A percentile compares a stretch with the other conserved stretches of the same genome.
Conservation (phyloP, 2,113 vertebrate genomes). For the Tor tambroides region DNA sequence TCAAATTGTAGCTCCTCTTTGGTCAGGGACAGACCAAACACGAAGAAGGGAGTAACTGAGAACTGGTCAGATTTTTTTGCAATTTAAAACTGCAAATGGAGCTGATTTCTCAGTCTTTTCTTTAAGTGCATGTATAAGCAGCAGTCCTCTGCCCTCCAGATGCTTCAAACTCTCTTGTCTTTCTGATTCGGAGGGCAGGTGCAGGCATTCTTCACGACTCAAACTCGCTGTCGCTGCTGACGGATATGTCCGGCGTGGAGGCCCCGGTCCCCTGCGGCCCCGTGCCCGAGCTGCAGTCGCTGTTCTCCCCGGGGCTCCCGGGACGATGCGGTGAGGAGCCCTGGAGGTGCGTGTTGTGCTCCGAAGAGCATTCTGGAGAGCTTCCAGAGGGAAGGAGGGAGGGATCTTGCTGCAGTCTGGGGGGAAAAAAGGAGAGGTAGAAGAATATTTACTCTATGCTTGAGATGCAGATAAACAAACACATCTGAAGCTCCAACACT, state of each 20-base stretch:
- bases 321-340: slow-evolving; percentile 62
- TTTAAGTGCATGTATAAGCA: slow-evolving; percentile 68
- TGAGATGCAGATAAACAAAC: background rate
- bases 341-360: slow-evolving; percentile 65
- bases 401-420: slow-evolving; percentile 76
- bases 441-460: background rate
- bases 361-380: slow-evolving; percentile 68
- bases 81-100: background rate
- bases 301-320: slow-evolving; percentile 72
- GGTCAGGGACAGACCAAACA: background rate
- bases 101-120: background rate
- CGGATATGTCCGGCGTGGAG: slow-evolving; percentile 76
- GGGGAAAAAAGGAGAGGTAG: background rate
- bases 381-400: slow-evolving; percentile 65
- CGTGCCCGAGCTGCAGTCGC: slow-evolving; percentile 73
- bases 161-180: background rate
- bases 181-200: too few species aligned
- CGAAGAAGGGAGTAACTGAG: background rate
- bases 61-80: too few species aligned
- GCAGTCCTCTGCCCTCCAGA: background rate
- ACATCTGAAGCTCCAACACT: too few species aligned
- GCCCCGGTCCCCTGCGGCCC: slow-evolving; percentile 65
- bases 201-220: slow-evolving; percentile 68
- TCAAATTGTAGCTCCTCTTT: background rate
- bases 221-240: slow-evolving; percentile 81